These are phyloP conservation scores for Drosophila pallidifrons DNA, from an alignment of 1,140 invertebrate species.

Conservation along the genomic window DNA sequence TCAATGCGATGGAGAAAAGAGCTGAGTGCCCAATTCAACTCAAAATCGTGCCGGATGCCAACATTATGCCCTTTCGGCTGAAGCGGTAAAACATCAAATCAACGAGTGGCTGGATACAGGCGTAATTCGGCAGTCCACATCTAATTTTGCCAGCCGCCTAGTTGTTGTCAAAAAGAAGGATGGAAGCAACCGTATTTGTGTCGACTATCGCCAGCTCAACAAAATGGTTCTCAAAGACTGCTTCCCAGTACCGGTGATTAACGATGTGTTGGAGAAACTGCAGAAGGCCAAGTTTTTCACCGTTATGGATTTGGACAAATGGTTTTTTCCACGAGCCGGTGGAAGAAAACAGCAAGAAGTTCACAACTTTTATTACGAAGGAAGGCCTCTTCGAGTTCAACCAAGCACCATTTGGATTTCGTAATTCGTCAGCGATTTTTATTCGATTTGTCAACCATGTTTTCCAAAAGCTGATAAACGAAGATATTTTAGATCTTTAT, in stretches of 20 bases:
- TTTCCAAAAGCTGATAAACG: too few relatives aligned
- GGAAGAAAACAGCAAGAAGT: background rate
- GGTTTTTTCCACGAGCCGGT: background rate
- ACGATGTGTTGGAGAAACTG: slow-evolving; percentile 4
- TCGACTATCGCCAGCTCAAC: slow-evolving; percentile 16
- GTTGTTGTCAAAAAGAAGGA: slow-evolving; percentile 6
- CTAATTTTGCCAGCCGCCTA: slow-evolving; percentile 11
- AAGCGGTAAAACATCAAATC: too few relatives aligned
- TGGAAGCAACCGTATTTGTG: background rate
- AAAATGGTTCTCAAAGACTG: slow-evolving; percentile 7
- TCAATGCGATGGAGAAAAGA: too few relatives aligned
- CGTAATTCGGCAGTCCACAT: too few relatives aligned
- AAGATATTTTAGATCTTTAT: background rate
- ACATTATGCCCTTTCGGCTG: too few relatives aligned
- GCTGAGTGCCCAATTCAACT: too few relatives aligned
- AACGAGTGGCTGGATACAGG: too few relatives aligned
- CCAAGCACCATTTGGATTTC: too few relatives aligned
- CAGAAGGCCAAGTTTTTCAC: slow-evolving; percentile 1
- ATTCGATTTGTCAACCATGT: too few relatives aligned
- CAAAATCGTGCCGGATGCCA: too few relatives aligned
- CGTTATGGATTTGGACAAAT: slow-evolving; percentile 13
- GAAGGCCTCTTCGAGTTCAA: too few relatives aligned
- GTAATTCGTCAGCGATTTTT: too few relatives aligned
- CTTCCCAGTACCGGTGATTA: slow-evolving; percentile 3
- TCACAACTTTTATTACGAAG: background rate